Conservation (phyloP, 1,140 invertebrate genomes). For the Eulimnadia texana region DNA sequence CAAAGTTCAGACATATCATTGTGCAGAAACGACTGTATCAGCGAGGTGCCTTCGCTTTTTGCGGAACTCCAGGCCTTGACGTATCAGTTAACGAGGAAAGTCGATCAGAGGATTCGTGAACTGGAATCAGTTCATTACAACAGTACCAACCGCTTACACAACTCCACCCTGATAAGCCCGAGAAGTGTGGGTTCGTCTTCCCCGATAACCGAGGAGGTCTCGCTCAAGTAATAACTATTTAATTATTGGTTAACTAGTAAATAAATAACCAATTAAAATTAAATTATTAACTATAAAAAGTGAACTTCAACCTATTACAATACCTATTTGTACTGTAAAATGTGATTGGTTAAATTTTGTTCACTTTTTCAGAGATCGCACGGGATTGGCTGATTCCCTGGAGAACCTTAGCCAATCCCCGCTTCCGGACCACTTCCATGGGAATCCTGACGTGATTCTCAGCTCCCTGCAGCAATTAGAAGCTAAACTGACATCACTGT, state of each 20-base stretch:
- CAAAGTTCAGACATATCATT: neutral
- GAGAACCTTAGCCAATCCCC: neutral
- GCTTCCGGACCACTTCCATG: neutral
- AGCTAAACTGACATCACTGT: neutral
- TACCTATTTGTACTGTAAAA: too few species aligned
- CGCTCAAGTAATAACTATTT: constrained; percentile 4
- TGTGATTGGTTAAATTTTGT: too few species aligned
- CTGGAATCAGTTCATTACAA: neutral
- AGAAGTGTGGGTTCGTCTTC: neutral
- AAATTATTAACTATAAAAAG: neutral
- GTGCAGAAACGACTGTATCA: neutral
- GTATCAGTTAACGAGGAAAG: neutral
- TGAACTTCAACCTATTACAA: neutral
- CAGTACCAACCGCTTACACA: neutral
- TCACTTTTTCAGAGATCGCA: neutral
- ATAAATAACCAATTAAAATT: neutral
- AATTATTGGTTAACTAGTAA: neutral
- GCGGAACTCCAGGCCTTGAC: neutral
- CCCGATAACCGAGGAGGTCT: neutral
- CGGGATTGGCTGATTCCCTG: neutral
- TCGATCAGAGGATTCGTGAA: neutral
- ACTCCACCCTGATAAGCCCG: neutral
- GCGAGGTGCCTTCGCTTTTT: constrained; percentile 1
- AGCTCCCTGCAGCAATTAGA: constrained; percentile 5
- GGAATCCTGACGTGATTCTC: neutral